Base-by-base conservation (phyloP, 2,888 invertebrate species). In the Scaptomyza polygonia region DNA sequence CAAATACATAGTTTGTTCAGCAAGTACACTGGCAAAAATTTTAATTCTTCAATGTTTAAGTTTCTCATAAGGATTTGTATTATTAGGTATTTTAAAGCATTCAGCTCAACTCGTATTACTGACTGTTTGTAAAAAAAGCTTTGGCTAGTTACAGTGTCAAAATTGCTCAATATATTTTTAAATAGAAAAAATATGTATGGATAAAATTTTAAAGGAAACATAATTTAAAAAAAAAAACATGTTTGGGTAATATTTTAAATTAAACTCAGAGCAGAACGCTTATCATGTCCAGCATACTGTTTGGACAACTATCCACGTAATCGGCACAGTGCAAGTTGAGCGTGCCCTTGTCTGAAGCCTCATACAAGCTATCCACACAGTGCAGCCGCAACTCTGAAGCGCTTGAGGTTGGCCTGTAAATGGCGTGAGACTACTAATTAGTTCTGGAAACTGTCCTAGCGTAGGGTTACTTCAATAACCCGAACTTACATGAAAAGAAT, bases 401-500 rank as follows among this genome's bases (percentile, higher is more conserved):
- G 67, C 90, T 90, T 54, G 89, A 84, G 43, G 89, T 88, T 65
- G 90, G 90, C 75, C 90, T 90, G 65, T 51, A 36, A 57, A 51
- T 39, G 56, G 77, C 55, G 58, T 63, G 62, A 72, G 67, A 52
- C 1, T 48, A 72, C 57, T 73, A 77, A 73, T 77, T 72, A 73
- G 54, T 42, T 34, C 18, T 32, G 47, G 30, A 57, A 58, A 5
- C 56, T 56, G 27, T 43, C 51, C 62, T 18, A 16, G 42, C 29
- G 21, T 30, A 34, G 45, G 42, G 16, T 30, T 18, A 51, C 32
- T 36, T n/a, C 32, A 21, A 39, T 36, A 32, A 29, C 14, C 11
- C 40, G 11, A 6, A 79, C 93, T 94, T 92, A 95, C 96, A 94
- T 94, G 67, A 96, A 93, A 64, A 95, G 87, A 36, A 95, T 92